These are phyloP conservation scores for Rana temporaria DNA, from an alignment of 2,113 vertebrate genomes.

Conservation along the genomic window DNA sequence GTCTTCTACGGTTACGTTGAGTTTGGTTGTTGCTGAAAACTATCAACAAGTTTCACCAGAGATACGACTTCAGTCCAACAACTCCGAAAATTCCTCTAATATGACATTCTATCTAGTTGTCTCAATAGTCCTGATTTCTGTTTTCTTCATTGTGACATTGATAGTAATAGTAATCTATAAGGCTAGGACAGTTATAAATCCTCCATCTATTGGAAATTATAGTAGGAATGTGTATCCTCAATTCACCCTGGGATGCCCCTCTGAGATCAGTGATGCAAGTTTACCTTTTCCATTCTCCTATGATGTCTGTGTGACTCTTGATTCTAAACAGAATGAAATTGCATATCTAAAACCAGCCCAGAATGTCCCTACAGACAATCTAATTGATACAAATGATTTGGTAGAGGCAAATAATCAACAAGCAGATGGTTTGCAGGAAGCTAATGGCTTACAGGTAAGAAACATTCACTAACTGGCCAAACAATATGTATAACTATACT, in stretches of 20 bases:
- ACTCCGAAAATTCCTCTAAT: slow-evolving; percentile 10
- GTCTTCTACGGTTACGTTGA: too few species aligned
- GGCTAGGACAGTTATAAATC: slow-evolving; percentile 18
- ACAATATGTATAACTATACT: too few species aligned
- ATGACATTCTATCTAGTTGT: slow-evolving; percentile 29
- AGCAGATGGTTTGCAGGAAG: slow-evolving; percentile 26
- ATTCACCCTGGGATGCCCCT: too few species aligned
- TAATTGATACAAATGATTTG: slow-evolving; percentile 57
- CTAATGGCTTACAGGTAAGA: slow-evolving; percentile 2
- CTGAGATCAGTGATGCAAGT: too few species aligned
- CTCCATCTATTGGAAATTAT: background rate
- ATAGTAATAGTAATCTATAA: slow-evolving; percentile 47
- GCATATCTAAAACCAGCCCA: slow-evolving; percentile 51
- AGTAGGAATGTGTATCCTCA: background rate
- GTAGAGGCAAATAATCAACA: slow-evolving; percentile 40
- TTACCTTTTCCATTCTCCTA: slow-evolving; percentile 31
- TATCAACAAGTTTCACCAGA: slow-evolving; percentile 18
- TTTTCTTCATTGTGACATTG: slow-evolving; percentile 54
- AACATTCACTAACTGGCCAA: background rate
- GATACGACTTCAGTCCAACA: background rate
- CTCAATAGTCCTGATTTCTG: slow-evolving; percentile 28
- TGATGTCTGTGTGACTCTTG: slow-evolving; percentile 43
- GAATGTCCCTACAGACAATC: slow-evolving; percentile 56
- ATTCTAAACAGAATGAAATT: slow-evolving; percentile 49
- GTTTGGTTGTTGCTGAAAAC: slow-evolving; percentile 23